Conservation (phyloP, 35 echinoderm and acorn worm species). For the Strongylocentrotus purpuratus region DNA sequence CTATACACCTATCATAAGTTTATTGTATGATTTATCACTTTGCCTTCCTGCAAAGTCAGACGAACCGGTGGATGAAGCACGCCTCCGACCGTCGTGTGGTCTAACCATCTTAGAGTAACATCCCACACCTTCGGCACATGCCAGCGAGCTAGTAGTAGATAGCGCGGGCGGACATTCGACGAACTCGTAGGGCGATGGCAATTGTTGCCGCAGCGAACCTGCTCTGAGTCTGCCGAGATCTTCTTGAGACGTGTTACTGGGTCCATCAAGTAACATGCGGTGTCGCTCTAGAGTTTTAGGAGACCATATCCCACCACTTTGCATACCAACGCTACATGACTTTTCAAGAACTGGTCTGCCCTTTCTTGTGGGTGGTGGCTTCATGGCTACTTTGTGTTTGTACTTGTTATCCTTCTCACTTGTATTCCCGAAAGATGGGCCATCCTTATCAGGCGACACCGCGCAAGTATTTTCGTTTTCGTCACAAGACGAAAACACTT, state of each 20-base stretch:
- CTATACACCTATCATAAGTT: not conserved
- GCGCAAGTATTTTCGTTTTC: not conserved
- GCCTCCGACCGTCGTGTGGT: not conserved
- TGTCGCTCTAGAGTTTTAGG: constrained; percentile 23
- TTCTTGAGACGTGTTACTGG: not conserved
- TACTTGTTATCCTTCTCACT: not conserved
- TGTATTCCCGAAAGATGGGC: not conserved
- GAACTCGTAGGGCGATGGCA: not conserved
- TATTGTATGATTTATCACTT: not conserved
- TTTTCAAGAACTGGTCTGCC: not conserved
- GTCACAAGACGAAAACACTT: not conserved
- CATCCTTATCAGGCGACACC: not conserved
- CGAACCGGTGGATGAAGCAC: not conserved
- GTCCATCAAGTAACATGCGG: not conserved
- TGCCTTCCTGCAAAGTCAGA: not conserved
- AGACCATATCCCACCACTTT: not conserved
- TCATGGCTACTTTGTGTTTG: constrained; percentile 24
- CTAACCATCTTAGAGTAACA: constrained; percentile 21
- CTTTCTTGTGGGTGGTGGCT: constrained; percentile 6
- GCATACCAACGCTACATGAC: not conserved
- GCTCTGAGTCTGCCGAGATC: not conserved
- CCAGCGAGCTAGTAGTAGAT: not conserved
- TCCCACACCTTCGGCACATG: not conserved
- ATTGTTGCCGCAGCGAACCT: not conserved
- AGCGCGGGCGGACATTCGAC: not conserved